phyloP scores from a whole-genome alignment of 2,797 vertebrate genomes.

The Danio jaintianensis region DNA sequence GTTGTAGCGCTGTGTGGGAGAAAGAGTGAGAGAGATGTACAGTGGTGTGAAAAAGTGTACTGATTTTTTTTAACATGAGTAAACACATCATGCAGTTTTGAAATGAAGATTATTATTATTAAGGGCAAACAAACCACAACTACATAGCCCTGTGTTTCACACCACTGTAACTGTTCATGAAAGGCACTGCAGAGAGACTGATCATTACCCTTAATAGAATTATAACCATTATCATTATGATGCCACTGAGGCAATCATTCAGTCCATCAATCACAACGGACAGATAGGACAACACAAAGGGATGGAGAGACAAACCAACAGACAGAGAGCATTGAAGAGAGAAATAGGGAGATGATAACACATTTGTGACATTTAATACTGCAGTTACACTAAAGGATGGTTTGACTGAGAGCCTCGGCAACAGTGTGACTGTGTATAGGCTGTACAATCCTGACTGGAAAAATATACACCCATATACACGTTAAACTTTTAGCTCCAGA shows the following conservation, averaged over 20 bases:
- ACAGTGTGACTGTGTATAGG: constrained; percentile 42
- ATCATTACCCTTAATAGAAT: constrained; percentile 23
- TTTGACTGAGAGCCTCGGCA: constrained; percentile 11
- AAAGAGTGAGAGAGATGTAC: constrained; percentile 35
- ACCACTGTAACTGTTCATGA: constrained; percentile 66
- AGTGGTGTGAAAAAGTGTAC: too few species aligned
- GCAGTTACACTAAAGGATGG: constrained; percentile 14
- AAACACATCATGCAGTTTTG: too few species aligned
- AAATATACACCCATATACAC: background rate
- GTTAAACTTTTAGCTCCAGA: too few species aligned
- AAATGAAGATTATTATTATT: too few species aligned
- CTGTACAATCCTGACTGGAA: constrained; percentile 50
- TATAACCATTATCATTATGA: constrained; percentile 35
- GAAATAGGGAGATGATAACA: background rate
- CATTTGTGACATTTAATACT: constrained; percentile 2
- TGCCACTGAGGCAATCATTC: constrained; percentile 4
- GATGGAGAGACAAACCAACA: constrained; percentile 37
- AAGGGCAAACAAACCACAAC: too few species aligned
- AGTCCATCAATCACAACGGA: constrained; percentile 36
- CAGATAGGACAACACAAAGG: constrained; percentile 36
- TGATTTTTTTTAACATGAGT: too few species aligned
- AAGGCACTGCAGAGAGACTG: constrained; percentile 34
- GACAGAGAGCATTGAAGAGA: constrained; percentile 47
- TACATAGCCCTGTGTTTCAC: too few species aligned
- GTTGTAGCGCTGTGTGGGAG: constrained; percentile 69